These are phyloP conservation scores for Acleris holmiana DNA, from an alignment of 2,888 invertebrate genomes.

Conservation along the genomic window DNA sequence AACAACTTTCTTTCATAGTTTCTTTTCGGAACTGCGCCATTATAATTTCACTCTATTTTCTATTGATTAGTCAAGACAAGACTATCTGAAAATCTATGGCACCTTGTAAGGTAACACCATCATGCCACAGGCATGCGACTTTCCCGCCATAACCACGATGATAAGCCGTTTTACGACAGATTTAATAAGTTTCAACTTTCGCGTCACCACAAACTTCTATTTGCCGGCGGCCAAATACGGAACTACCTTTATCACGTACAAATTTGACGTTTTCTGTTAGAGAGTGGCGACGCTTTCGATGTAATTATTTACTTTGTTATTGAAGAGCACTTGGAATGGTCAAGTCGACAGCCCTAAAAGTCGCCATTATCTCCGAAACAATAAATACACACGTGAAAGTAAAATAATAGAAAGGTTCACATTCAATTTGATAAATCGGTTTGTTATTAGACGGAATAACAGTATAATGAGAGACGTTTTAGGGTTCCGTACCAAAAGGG, in stretches of 20 bases:
- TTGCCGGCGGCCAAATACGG: not conserved
- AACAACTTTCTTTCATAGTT: too few relatives aligned
- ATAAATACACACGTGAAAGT: constrained; percentile 43
- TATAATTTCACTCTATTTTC: too few relatives aligned
- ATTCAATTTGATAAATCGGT: constrained; percentile 40
- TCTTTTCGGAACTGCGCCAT: too few relatives aligned
- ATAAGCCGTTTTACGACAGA: constrained; percentile 6
- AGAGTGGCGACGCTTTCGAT: not conserved
- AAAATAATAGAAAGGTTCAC: constrained; percentile 40
- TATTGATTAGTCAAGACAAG: too few relatives aligned
- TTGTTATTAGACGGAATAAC: constrained; percentile 18
- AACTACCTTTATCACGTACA: not conserved
- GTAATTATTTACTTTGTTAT: not conserved
- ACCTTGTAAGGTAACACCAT: constrained; percentile 5
- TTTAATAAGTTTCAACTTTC: constrained; percentile 10
- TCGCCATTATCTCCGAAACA: constrained; percentile 35
- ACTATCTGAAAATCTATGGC: constrained; percentile 5
- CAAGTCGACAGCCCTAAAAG: constrained; percentile 28
- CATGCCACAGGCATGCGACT: not conserved
- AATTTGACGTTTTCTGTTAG: not conserved
- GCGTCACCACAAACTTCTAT: not conserved
- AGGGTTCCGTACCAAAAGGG: not conserved
- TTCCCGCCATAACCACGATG: constrained; percentile 19
- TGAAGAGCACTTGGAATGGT: constrained; percentile 6
- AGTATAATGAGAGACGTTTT: constrained; percentile 13